Evolutionary conservation across 1,140 invertebrate species (phyloP), one percentile per base, ranked within the genome.

Genomic region (Neodiprion fabricii): DNA sequence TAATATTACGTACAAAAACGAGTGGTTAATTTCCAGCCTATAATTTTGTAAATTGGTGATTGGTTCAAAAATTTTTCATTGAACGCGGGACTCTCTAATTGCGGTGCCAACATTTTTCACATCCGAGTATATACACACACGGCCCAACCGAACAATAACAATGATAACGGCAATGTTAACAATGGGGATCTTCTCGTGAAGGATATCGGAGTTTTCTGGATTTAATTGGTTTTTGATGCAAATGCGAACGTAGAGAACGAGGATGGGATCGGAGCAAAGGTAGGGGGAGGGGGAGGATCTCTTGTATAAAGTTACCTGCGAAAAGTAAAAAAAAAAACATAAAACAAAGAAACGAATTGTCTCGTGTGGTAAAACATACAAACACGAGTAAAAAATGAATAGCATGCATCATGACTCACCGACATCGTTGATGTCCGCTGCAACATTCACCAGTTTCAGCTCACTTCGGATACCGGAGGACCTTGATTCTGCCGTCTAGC

Each of bases 191-290:
- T 61, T 61, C 53, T 61, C 7, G 53, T 17, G 11, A 61, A 7
- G 53, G 11, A 61, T 12, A 61, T 61, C 53, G 53, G 53, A 61
- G 53, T 61, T 17, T 61, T 17, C 53, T 17, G 11, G 53, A 61
- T 61, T 61, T 61, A 61, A 61, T 61, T 61, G 53, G 53, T 61
- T 61, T 61, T 61, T 61, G 53, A 61, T 61, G 53, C 53, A 61
- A 61, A 61, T 61, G 53, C 11, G 53, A 61, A 61, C n/a, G 53
- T 9, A 61, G 5, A 61, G 53, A 61, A 61, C 4, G 53, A 61
- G 53, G 9, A 17, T 12, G n/a, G 9, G 11, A 61, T 61, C 53
- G 28, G 28, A 5, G 28, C 28, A 5, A 40, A 40, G 28, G 28
- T 0, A 21, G 28, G 28, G 28, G 28, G 28, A 5, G 28, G 28